phyloP scores from a whole-genome alignment of 2,113 vertebrate species.

The Melanocharis versteri region DNA sequence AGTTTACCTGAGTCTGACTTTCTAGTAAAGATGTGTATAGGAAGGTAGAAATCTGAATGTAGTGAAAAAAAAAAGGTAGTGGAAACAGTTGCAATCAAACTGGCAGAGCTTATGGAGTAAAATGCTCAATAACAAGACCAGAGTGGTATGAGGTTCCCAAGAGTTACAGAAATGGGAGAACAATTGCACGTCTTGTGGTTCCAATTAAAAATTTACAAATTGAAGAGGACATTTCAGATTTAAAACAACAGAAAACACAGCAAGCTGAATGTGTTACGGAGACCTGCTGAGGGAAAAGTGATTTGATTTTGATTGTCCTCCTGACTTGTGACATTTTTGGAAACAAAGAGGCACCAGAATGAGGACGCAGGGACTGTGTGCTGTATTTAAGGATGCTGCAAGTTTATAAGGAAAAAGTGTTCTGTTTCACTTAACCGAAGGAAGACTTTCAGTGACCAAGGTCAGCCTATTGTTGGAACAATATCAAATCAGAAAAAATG shows the following conservation, averaged over 20 bases:
- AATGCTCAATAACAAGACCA: neutral
- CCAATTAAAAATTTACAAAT: conserved; percentile 55
- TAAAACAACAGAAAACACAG: conserved; percentile 37
- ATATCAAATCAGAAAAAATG: too few relatives aligned
- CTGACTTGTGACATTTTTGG: conserved; percentile 34
- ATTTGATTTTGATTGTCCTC: conserved; percentile 52
- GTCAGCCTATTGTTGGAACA: neutral
- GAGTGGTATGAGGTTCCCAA: neutral
- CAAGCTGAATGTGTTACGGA: neutral
- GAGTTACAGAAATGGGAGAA: conserved; percentile 24
- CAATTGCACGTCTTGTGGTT: conserved; percentile 28
- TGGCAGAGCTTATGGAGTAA: neutral
- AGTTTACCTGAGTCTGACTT: neutral
- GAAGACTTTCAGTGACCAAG: neutral
- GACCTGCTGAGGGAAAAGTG: conserved; percentile 39
- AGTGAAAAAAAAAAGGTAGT: neutral
- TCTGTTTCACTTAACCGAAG: neutral
- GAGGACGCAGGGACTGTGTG: neutral
- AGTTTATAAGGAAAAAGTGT: neutral
- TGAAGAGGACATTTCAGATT: conserved; percentile 20
- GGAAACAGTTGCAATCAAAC: neutral
- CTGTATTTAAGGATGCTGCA: neutral
- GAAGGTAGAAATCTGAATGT: neutral
- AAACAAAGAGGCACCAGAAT: neutral
- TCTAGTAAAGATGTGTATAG: neutral